A percentile compares a stretch with the other conserved stretches of the same genome.
Evolutionary conservation across 2,888 invertebrate genomes (phyloP).

Genomic region (Eumacrocentrus americanus): DNA sequence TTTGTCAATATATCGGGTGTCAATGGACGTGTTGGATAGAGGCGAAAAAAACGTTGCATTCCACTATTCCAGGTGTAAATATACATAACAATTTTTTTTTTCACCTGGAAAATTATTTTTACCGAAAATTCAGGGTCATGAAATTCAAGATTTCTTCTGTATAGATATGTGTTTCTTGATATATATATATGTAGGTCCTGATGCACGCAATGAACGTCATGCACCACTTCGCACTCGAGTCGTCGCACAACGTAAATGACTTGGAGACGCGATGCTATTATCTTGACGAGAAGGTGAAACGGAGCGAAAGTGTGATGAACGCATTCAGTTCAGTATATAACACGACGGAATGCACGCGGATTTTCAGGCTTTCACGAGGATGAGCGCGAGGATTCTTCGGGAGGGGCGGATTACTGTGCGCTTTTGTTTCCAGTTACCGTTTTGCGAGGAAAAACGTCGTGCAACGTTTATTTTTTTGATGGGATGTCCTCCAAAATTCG

Average conservation of each 20-base stretch:
- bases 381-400: background rate
- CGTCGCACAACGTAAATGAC: background rate
- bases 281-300: conserved; percentile 4
- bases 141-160: too few relatives aligned
- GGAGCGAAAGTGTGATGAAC: background rate
- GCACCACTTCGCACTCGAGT: background rate
- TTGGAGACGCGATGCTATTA: conserved; percentile 5
- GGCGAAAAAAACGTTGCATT: too few relatives aligned
- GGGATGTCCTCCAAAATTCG: background rate
- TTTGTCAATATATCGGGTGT: conserved; percentile 15
- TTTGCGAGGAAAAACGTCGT: background rate
- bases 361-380: too few relatives aligned
- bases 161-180: too few relatives aligned
- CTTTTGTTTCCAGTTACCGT: background rate
- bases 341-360: too few relatives aligned
- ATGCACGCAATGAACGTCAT: conserved; percentile 4
- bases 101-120: too few relatives aligned
- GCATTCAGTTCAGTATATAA: too few relatives aligned
- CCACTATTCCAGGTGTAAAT: background rate
- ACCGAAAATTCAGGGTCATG: too few relatives aligned
- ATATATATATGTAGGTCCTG: background rate
- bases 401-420: background rate
- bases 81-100: background rate
- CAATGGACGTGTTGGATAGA: too few relatives aligned
- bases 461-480: background rate